phyloP scores from a whole-genome alignment of 2,888 invertebrate genomes.

The Philereme vetulata region DNA sequence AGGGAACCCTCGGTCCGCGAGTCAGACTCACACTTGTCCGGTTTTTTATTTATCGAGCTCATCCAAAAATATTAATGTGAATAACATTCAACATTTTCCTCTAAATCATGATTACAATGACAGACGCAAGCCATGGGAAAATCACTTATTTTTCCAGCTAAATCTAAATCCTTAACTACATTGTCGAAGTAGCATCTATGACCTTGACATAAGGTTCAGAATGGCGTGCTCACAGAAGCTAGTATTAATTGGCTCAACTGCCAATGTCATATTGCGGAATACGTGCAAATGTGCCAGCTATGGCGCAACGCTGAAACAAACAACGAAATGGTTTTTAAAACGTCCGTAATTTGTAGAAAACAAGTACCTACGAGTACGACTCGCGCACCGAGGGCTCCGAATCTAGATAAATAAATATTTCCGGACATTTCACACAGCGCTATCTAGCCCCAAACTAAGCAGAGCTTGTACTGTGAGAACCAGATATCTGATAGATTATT shows the following conservation, averaged over 20 bases:
- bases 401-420: too few relatives aligned
- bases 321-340: slow-evolving; percentile 29
- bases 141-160: slow-evolving; percentile 8
- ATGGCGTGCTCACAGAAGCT: slow-evolving; percentile 24
- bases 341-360: not conserved
- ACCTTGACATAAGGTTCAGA: slow-evolving; percentile 24
- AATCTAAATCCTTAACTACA: slow-evolving; percentile 1
- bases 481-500: too few relatives aligned
- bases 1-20: too few relatives aligned
- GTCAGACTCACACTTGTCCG: too few relatives aligned
- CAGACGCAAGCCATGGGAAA: slow-evolving; percentile 16
- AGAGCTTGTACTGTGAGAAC: too few relatives aligned
- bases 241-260: slow-evolving; percentile 40
- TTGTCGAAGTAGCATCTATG: slow-evolving; percentile 7
- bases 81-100: not conserved
- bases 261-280: slow-evolving; percentile 53
- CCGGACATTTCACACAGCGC: too few relatives aligned
- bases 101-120: slow-evolving; percentile 13
- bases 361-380: too few relatives aligned
- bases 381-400: too few relatives aligned
- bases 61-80: not conserved
- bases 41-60: not conserved
- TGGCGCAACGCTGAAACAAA: slow-evolving; percentile 44
- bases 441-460: too few relatives aligned
- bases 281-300: slow-evolving; percentile 41